Conservation (phyloP, 2,113 vertebrate genomes). For the Melospiza georgiana region DNA sequence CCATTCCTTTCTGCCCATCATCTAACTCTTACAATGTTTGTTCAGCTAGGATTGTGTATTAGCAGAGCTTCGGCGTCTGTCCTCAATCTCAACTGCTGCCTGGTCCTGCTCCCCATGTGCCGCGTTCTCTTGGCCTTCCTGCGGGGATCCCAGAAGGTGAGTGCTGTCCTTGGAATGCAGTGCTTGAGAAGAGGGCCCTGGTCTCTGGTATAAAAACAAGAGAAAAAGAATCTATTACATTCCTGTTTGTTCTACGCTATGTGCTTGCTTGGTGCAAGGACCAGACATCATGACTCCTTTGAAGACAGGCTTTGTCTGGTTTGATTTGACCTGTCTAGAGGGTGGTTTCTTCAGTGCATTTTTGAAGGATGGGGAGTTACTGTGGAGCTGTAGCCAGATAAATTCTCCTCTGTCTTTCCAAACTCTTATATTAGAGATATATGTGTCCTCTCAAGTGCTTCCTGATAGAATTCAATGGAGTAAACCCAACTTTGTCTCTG, state of each 20-base stretch:
- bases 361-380: not conserved
- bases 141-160: slow-evolving; percentile 86
- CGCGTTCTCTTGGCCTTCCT: slow-evolving; percentile 86
- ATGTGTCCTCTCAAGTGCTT: not conserved
- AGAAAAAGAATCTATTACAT: not conserved
- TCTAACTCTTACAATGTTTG: slow-evolving; percentile 75
- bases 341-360: not conserved
- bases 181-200: not conserved
- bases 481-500: not conserved
- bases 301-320: not conserved
- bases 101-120: slow-evolving; percentile 92
- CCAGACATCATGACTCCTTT: not conserved
- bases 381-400: not conserved
- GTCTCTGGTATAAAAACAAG: not conserved
- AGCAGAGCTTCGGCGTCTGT: slow-evolving; percentile 95
- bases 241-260: not conserved
- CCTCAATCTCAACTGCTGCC: slow-evolving; percentile 95
- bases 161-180: not conserved
- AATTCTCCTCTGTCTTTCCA: not conserved
- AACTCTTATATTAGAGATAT: not conserved
- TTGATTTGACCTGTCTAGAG: not conserved
- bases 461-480: not conserved
- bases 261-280: not conserved
- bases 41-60: slow-evolving; percentile 94
- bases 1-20: not conserved